A percentile compares a stretch with the other conserved stretches of the same genome.
Evolutionary conservation across 2,113 vertebrate genomes (phyloP).

Genomic region (Gracilinanus agilis): DNA sequence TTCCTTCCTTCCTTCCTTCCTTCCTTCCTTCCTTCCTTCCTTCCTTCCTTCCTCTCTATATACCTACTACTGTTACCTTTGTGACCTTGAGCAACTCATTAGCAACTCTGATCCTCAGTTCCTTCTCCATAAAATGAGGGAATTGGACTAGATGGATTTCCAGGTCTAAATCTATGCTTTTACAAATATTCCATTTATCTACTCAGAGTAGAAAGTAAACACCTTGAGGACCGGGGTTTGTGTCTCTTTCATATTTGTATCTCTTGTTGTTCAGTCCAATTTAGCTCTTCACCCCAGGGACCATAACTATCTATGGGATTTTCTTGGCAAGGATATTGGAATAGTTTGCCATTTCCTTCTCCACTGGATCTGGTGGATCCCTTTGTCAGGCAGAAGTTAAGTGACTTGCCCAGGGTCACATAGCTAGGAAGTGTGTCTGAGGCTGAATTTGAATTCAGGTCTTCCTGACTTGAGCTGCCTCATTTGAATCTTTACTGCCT

Average conservation of each 20-base stretch:
- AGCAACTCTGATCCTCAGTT: conserved; percentile 50
- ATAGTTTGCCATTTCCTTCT: not conserved
- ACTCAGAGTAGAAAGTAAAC: not conserved
- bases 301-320: not conserved
- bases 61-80: not conserved
- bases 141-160: not conserved
- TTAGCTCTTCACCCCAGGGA: not conserved
- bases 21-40: not conserved
- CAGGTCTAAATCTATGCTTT: not conserved
- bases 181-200: not conserved
- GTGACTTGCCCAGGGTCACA: not conserved
- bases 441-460: not conserved
- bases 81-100: not conserved
- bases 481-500: too few species aligned
- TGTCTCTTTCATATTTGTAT: not conserved
- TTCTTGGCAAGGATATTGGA: not conserved
- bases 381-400: not conserved
- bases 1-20: not conserved
- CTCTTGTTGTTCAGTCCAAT: not conserved
- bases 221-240: not conserved
- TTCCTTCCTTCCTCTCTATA: not conserved
- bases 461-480: not conserved
- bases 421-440: not conserved
- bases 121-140: conserved; percentile 6
- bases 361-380: too few species aligned